These are phyloP conservation scores for Loripinus fragilis DNA, from an alignment of 2,888 invertebrate genomes.

Conservation along the genomic window DNA sequence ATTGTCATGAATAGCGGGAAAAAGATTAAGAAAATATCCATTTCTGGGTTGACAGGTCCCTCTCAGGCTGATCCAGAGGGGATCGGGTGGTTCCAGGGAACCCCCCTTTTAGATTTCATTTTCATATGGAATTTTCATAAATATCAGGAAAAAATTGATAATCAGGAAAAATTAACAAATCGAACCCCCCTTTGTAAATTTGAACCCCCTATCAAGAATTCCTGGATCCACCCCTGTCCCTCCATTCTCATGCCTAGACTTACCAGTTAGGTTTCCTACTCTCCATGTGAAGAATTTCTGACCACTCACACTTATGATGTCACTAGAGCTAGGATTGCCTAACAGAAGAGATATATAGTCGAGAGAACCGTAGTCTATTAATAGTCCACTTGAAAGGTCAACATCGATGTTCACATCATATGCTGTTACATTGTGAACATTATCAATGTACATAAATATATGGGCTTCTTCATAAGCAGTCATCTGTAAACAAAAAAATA, in stretches of 20 bases:
- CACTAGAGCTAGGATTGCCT: slow-evolving; percentile 9
- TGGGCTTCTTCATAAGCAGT: slow-evolving; percentile 5
- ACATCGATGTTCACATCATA: slow-evolving; percentile 41
- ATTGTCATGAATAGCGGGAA: too few relatives aligned
- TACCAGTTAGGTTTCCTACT: slow-evolving; percentile 48
- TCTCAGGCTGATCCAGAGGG: too few relatives aligned
- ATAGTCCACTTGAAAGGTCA: slow-evolving; percentile 46
- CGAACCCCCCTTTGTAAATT: too few relatives aligned
- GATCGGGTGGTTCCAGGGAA: too few relatives aligned
- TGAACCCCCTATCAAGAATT: too few relatives aligned
- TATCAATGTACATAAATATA: slow-evolving; percentile 47
- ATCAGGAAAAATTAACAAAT: too few relatives aligned
- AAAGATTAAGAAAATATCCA: too few relatives aligned
- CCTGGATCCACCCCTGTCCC: too few relatives aligned
- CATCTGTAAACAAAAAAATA: slow-evolving; percentile 25
- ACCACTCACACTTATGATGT: slow-evolving; percentile 23
- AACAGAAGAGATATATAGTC: slow-evolving; percentile 1
- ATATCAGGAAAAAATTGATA: too few relatives aligned
- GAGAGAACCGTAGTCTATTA: slow-evolving; percentile 42
- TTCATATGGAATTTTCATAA: too few relatives aligned
- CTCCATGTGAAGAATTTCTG: slow-evolving; percentile 41
- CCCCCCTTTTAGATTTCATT: too few relatives aligned
- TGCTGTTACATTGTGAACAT: slow-evolving; percentile 28
- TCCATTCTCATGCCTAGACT: background rate
- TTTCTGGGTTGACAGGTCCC: too few relatives aligned